Conservation (phyloP, 2,888 invertebrate genomes). For the Nomada ferruginata region DNA sequence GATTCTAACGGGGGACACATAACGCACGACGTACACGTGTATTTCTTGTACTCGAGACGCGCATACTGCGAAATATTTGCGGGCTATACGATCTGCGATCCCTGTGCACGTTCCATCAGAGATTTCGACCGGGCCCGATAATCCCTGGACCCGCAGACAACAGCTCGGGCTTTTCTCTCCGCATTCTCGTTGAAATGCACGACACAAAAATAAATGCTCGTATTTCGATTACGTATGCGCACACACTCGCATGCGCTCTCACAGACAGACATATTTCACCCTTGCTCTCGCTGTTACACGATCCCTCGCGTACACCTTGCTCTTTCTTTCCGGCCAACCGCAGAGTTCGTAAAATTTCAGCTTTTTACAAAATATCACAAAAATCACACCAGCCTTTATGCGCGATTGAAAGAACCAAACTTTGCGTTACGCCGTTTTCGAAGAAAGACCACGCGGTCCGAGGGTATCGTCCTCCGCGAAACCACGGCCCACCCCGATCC, state of each 20-base stretch:
- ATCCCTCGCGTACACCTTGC: constrained; percentile 19
- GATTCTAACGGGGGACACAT: constrained; percentile 77
- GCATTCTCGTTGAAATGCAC: constrained; percentile 81
- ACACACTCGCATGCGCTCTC: not conserved
- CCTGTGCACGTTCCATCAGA: too few species aligned
- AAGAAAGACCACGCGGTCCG: constrained; percentile 24
- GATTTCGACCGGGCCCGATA: too few species aligned
- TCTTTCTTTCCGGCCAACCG: constrained; percentile 62
- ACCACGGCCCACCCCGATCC: too few species aligned
- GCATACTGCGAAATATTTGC: not conserved
- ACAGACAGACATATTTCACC: not conserved
- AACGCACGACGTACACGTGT: constrained; percentile 68
- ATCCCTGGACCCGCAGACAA: too few species aligned
- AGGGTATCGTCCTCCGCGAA: not conserved
- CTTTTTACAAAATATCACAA: constrained; percentile 83
- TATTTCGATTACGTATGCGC: constrained; percentile 70
- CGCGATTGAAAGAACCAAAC: constrained; percentile 78
- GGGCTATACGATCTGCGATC: too few species aligned
- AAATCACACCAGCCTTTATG: constrained; percentile 83
- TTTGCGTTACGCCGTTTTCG: constrained; percentile 55
- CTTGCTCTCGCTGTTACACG: not conserved
- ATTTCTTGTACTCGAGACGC: constrained; percentile 41
- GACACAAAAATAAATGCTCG: constrained; percentile 84
- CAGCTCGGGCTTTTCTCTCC: constrained; percentile 43
- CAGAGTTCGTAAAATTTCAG: constrained; percentile 60